Base-by-base conservation (phyloP, 2,888 invertebrate species). In the Leucophora obtusa region DNA sequence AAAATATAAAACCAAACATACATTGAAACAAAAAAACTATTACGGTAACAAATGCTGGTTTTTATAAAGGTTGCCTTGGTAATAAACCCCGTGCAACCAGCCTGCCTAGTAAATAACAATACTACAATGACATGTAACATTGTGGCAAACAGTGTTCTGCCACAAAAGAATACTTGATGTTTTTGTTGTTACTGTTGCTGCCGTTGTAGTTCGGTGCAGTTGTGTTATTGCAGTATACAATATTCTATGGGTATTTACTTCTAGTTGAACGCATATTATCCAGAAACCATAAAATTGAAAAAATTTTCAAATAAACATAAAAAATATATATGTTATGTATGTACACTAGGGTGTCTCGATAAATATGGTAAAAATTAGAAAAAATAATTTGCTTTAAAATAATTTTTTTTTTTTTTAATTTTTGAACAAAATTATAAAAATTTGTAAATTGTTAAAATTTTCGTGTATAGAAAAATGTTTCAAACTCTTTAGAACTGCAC, bases 261-360 rank as follows among this genome's bases (percentile, higher is more conserved):
- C 85, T 85, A 86, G 86, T 84, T 85, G 85, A 86, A 85, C 85
- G 85, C 86, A 87, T 86, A 87, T 87, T 87, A 87, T 87, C 86
- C 87, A 87, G 86, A 86, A 87, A 86, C 87, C 87, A 87, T 87
- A 87, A 87, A 87, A 87, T 87, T 87, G 87, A 86, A 87, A 87
- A 87, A 86, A 84, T 74, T 74, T 74, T 83, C 84, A 85, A 84
- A 82, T 73, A 65, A 72, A 75, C 70, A 83, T 81, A 79, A 62
- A 82, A 66, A 56, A 54, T 60, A 77, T 50, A 38, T 65, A 77
- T n/a, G n/a, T n/a, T n/a, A n/a, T n/a, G n/a, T n/a, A n/a, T n/a
- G n/a, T n/a, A n/a, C n/a, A n/a, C n/a, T n/a, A n/a, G n/a, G n/a
- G n/a, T n/a, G n/a, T n/a, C n/a, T n/a, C n/a, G n/a, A n/a, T n/a